A percentile compares a stretch with the other conserved stretches of the same genome.
phyloP scores from a whole-genome alignment of 2,888 invertebrate species.

The Mayetiola destructor region DNA sequence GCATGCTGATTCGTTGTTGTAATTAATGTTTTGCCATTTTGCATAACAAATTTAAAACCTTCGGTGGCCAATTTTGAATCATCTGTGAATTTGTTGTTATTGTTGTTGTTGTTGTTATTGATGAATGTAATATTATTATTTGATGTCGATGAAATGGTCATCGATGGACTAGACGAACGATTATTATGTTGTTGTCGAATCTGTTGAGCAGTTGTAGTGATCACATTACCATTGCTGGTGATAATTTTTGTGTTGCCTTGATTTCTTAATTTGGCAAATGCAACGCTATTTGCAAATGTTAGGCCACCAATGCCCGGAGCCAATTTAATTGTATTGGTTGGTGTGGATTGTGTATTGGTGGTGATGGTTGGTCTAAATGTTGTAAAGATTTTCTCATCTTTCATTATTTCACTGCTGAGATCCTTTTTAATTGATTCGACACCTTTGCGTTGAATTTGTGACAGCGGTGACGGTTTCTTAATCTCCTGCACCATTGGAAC shows the following conservation, averaged over 20 bases:
- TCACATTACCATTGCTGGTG: constrained; percentile 13
- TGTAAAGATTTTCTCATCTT: constrained; percentile 31
- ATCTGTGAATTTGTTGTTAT: neutral
- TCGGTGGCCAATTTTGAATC: neutral
- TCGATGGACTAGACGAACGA: constrained; percentile 17
- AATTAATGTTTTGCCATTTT: constrained; percentile 8
- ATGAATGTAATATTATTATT: neutral
- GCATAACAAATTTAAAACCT: constrained; percentile 4
- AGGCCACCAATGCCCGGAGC: constrained; percentile 34
- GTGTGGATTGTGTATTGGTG: constrained; percentile 18
- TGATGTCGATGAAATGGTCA: neutral
- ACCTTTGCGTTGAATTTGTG: constrained; percentile 19
- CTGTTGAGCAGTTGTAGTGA: neutral
- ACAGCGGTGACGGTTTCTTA: constrained; percentile 18
- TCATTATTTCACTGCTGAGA: constrained; percentile 42
- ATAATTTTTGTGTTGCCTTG: constrained; percentile 19
- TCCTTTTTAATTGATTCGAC: constrained; percentile 49
- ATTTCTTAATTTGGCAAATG: constrained; percentile 33
- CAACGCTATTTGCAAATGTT: constrained; percentile 34
- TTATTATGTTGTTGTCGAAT: constrained; percentile 15
- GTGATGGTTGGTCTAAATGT: constrained; percentile 22
- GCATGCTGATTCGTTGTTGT: neutral
- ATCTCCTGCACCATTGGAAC: constrained; percentile 39
- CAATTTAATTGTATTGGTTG: constrained; percentile 32
- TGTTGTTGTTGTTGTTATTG: constrained; percentile 14